These are phyloP conservation scores for Uloborus plumipes DNA, from an alignment of 2,888 invertebrate species.

Conservation along the genomic window DNA sequence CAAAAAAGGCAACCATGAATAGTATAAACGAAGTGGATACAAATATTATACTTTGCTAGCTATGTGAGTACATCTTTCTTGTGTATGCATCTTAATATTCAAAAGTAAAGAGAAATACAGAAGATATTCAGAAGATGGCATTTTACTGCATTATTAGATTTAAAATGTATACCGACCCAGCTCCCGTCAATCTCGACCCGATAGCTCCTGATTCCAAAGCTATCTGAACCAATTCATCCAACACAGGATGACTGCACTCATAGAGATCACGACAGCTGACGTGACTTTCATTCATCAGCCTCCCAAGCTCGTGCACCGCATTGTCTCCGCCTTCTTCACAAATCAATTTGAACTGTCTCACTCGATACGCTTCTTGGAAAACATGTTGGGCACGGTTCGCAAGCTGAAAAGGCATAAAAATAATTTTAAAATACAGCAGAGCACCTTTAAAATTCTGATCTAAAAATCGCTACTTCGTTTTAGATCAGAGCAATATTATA, in stretches of 20 bases:
- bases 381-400: conserved; percentile 81
- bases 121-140: too few species aligned
- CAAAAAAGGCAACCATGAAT: too few species aligned
- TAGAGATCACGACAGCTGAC: conserved; percentile 85
- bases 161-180: conserved; percentile 77
- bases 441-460: too few species aligned
- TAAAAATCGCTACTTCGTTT: too few species aligned
- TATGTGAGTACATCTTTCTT: too few species aligned
- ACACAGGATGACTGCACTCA: conserved; percentile 91
- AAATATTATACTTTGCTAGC: too few species aligned
- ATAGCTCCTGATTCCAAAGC: conserved; percentile 79
- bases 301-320: conserved; percentile 76
- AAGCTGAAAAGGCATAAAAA: conserved; percentile 76
- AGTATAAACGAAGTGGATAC: too few species aligned
- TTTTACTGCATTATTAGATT: not conserved
- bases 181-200: conserved; percentile 95
- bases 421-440: too few species aligned
- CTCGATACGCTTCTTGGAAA: conserved; percentile 85
- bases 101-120: too few species aligned
- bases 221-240: conserved; percentile 84
- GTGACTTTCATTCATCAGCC: conserved; percentile 91
- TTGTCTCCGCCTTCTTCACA: conserved; percentile 73
- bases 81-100: too few species aligned
- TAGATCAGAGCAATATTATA: too few species aligned
- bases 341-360: conserved; percentile 80